Evolutionary conservation across 2,113 vertebrate species (phyloP), one percentile per base, ranked within the genome.

Genomic region (Illadopsis cleaveri): DNA sequence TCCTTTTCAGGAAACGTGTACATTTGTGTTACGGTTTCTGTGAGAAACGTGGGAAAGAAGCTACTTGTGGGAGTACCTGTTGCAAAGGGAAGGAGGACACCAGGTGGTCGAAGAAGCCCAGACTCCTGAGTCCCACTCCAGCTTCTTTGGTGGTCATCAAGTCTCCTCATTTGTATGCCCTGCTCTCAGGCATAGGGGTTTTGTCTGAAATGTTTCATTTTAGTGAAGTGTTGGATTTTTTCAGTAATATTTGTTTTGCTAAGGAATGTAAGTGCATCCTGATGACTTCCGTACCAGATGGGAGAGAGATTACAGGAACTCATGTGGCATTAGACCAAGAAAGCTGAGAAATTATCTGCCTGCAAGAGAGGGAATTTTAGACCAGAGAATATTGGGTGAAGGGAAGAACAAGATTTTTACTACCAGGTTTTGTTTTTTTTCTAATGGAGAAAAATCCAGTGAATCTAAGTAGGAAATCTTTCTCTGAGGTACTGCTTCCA

Each of bases 21-120:
- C 54, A 8, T 40, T 75, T 24, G 13, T 71, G 20, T 2, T 84
- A 15, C 27, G 5, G 3, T 28, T 84, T 76, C 48, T 22, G 0
- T 76, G 22, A 75, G 48, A 51, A 85, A n/a, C 6, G 12, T 2
- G 3, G 31, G 38, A 14, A 30, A 58, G 19, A 6, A 69, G 13
- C 16, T 14, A 1, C 31, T 40, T 42, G n/a, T 77, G 45, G 66
- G 37, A 90, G 23, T 16, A 70, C 28, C 45, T 57, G 40, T 17
- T 82, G 66, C 45, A 90, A 82, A 77, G 92, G 62, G 35, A 88
- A 94, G 79, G 82, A 90, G 90, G 88, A 90, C 85, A 69, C 88
- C 85, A 92, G 45, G 75, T 92, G 94, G 82, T 47, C 0, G 0
- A 58, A 80, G 37, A 37, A 88, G 58, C 5, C 30, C 25, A 15